These are phyloP conservation scores for Aphelinus certus DNA, from an alignment of 1,140 invertebrate species.

Conservation along the genomic window DNA sequence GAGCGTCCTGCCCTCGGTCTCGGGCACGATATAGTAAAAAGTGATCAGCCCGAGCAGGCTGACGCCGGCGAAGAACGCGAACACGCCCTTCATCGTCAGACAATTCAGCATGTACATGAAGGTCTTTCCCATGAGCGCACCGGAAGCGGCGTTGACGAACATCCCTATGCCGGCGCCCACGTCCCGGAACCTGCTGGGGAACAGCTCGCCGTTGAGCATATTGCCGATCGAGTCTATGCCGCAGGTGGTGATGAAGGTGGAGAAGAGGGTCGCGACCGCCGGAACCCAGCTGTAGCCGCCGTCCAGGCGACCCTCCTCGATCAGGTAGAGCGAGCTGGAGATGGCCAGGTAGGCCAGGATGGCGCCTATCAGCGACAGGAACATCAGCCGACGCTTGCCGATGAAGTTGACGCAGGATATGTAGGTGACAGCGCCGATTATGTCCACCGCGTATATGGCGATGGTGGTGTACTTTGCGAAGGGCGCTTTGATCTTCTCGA, in stretches of 20 bases:
- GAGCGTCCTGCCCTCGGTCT: slow-evolving; percentile 6
- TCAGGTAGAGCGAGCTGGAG: not conserved
- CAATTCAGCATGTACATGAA: not conserved
- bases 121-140: not conserved
- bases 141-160: not conserved
- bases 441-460: not conserved
- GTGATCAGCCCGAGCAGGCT: not conserved
- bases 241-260: not conserved
- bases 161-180: not conserved
- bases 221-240: not conserved
- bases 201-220: not conserved
- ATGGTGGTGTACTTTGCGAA: not conserved
- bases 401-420: not conserved
- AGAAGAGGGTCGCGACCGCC: not conserved
- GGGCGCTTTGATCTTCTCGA: not conserved
- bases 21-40: slow-evolving; percentile 2
- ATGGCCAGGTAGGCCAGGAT: not conserved
- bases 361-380: not conserved
- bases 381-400: not conserved
- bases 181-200: not conserved
- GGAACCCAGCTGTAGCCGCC: not conserved
- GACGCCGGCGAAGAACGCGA: not conserved
- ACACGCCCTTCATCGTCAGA: not conserved
- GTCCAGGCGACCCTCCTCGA: not conserved
- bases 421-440: not conserved